These are phyloP conservation scores for Rhabdophis nuchalis DNA, from an alignment of 2,797 vertebrate species.

Conservation along the genomic window DNA sequence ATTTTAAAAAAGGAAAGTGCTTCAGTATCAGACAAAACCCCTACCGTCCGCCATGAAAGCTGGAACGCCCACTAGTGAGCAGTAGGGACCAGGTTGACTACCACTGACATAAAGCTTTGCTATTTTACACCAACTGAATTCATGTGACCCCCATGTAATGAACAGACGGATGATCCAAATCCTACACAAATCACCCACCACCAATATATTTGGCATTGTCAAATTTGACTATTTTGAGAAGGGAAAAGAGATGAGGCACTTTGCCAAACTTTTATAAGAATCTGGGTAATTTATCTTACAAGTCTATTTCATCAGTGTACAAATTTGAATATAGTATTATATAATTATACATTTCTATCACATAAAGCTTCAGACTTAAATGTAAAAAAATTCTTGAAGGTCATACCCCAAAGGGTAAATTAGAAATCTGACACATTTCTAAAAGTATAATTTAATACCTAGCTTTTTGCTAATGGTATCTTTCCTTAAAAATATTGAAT, in stretches of 20 bases:
- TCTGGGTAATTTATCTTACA: background rate
- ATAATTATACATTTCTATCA: background rate
- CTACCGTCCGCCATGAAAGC: no score
- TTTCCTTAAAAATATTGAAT: background rate
- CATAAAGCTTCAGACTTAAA: no score
- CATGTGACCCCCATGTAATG: constrained; percentile 49
- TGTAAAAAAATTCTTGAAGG: background rate
- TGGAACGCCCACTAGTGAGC: no score
- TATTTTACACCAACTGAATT: constrained; percentile 15
- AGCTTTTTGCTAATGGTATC: background rate
- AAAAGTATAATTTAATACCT: background rate
- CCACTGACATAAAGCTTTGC: background rate
- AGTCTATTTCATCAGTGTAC: background rate
- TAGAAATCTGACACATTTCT: background rate
- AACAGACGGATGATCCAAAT: background rate
- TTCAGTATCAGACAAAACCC: no score
- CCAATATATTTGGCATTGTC: background rate
- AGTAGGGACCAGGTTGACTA: no score
- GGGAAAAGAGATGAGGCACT: background rate
- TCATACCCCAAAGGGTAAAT: background rate
- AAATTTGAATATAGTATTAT: background rate
- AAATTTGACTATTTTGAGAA: background rate
- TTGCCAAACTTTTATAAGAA: background rate
- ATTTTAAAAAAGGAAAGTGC: no score
- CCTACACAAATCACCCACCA: background rate